Percentiles rank a stretch among this genome's conserved stretches.
Conservation (phyloP, 2,797 vertebrate species). For the Gallinago nigripennis region DNA sequence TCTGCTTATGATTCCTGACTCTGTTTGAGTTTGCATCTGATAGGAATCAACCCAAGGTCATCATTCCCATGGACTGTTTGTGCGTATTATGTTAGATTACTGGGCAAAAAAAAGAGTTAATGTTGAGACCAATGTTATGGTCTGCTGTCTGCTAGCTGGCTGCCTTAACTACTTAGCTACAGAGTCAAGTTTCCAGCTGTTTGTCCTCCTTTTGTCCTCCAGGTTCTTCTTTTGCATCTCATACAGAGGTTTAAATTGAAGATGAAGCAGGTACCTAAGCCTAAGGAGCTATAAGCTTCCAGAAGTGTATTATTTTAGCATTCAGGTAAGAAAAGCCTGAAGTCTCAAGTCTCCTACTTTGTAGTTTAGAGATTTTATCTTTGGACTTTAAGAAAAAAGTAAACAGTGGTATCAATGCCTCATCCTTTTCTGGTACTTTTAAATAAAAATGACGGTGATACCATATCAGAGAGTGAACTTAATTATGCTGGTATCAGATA, state of each 20-base stretch:
- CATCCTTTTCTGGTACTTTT: not conserved
- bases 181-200: not conserved
- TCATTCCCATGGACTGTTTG: not conserved
- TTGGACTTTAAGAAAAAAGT: not conserved
- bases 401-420: not conserved
- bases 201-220: not conserved
- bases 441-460: not conserved
- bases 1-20: not conserved
- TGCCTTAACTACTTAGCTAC: not conserved
- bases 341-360: not conserved
- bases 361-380: not conserved
- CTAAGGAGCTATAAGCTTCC: not conserved
- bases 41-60: not conserved
- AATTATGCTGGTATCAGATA: not conserved
- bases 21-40: not conserved
- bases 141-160: not conserved
- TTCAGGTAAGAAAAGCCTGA: not conserved
- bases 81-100: slow-evolving; percentile 19
- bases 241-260: not conserved
- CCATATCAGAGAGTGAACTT: not conserved
- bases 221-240: not conserved
- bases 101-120: not conserved
- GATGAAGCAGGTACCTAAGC: not conserved
- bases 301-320: not conserved
- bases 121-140: not conserved